A percentile compares a stretch with the other conserved stretches of the same genome.
Conservation (phyloP, 2,888 invertebrate species). For the Thera obeliscata region DNA sequence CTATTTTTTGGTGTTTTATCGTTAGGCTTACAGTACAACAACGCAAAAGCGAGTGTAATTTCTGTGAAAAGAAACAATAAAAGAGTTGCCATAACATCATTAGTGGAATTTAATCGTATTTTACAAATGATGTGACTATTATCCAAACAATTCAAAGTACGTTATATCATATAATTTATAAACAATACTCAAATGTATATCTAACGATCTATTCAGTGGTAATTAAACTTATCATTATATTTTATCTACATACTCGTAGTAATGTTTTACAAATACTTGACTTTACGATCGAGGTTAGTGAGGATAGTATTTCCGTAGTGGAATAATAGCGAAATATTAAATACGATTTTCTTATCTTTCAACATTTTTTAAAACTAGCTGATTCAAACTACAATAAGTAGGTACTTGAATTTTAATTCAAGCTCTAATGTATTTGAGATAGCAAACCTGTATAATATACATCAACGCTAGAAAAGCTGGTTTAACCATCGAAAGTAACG, state of each 20-base stretch:
- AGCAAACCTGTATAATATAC: neutral
- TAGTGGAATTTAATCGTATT: constrained; percentile 24
- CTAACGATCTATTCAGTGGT: no score
- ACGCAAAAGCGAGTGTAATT: neutral
- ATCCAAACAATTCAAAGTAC: neutral
- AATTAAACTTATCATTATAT: neutral
- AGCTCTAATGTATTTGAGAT: no score
- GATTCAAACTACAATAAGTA: no score
- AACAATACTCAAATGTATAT: neutral
- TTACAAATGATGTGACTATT: neutral
- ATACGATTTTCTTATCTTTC: no score
- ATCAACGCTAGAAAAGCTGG: neutral
- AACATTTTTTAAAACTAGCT: no score
- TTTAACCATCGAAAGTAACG: no score
- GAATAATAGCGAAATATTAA: neutral
- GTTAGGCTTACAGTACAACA: constrained; percentile 30
- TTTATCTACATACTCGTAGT: neutral
- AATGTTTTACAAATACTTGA: neutral
- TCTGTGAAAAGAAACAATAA: constrained; percentile 25
- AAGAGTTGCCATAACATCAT: constrained; percentile 45
- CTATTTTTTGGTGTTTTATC: constrained; percentile 33
- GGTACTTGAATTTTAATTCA: no score
- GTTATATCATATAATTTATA: neutral
- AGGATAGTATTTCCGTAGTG: neutral
- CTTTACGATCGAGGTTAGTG: neutral